Evolutionary conservation across 2,797 vertebrate species (phyloP).

Genomic region (Rhinoraja longicauda): DNA sequence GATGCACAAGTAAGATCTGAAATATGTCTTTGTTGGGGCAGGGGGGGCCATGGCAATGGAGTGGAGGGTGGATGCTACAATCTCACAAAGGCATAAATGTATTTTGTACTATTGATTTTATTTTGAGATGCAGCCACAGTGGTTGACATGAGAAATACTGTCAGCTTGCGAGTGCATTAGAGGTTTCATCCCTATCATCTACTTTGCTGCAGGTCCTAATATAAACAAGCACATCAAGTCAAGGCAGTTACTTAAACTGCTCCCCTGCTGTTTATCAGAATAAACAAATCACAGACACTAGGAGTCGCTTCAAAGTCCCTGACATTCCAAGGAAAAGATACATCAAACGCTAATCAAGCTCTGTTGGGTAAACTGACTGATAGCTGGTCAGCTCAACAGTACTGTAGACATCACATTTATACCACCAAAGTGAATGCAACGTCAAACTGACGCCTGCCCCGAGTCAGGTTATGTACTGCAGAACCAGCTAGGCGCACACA

Average conservation of each 20-base stretch:
- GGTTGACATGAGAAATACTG: constrained; percentile 10
- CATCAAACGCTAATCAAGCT: constrained; percentile 32
- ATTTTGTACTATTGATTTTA: not conserved
- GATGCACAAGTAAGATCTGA: not conserved
- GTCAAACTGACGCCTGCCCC: constrained; percentile 1
- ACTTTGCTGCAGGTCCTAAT: constrained; percentile 46
- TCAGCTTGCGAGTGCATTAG: not conserved
- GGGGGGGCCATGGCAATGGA: no score
- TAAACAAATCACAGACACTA: constrained; percentile 41
- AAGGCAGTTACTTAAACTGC: constrained; percentile 50
- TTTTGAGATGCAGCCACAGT: not conserved
- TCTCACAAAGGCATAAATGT: not conserved
- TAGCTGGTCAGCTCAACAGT: not conserved
- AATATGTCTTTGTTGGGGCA: not conserved
- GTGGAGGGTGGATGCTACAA: not conserved
- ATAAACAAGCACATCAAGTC: constrained; percentile 42
- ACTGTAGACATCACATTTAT: not conserved
- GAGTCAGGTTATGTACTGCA: not conserved
- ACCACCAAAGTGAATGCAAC: not conserved
- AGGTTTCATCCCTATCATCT: not conserved
- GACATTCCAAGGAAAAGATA: constrained; percentile 36
- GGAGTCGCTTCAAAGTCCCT: constrained; percentile 33
- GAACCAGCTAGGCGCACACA: not conserved
- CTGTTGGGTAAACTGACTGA: constrained; percentile 16
- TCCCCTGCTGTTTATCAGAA: constrained; percentile 46